Percentiles rank a stretch among this genome's conserved stretches.
These are phyloP conservation scores for Corticium candelabrum DNA, from an alignment of 37 sponge, comb jelly and placozoan genomes.

Conservation along the genomic window DNA sequence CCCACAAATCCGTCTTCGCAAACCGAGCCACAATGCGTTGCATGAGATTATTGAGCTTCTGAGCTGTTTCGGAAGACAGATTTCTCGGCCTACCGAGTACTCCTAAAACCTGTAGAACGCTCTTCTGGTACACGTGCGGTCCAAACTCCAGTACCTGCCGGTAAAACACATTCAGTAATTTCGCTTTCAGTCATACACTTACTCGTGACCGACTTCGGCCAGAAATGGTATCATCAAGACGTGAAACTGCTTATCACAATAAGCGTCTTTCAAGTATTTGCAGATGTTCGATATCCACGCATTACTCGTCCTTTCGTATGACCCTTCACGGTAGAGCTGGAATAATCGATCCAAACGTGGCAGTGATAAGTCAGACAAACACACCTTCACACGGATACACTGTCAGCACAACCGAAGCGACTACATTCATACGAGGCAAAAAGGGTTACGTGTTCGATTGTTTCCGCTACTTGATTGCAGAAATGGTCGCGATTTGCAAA, in stretches of 20 bases:
- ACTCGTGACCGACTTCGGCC: background rate
- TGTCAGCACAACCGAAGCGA: background rate
- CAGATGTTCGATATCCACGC: background rate
- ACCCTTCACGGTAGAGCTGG: background rate
- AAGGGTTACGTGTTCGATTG: background rate
- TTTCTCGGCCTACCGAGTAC: constrained; percentile 2
- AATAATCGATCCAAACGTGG: background rate
- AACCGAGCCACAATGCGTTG: constrained; percentile 3
- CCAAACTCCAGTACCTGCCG: background rate
- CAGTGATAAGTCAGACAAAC: background rate
- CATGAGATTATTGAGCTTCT: constrained; percentile 6
- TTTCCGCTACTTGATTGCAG: background rate
- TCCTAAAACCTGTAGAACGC: constrained; percentile 14
- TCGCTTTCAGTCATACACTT: no score
- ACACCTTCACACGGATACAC: no score
- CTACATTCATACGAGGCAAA: background rate
- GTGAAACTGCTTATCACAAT: background rate
- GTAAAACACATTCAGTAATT: no score
- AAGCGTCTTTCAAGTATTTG: background rate
- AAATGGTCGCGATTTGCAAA: background rate
- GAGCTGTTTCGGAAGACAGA: constrained; percentile 2
- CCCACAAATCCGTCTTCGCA: constrained; percentile 14
- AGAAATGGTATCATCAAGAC: background rate
- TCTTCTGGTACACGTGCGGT: constrained; percentile 9
- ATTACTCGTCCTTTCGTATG: background rate